Base-by-base conservation (phyloP, 2,797 vertebrate genomes). In the Tarsius wallacei region DNA sequence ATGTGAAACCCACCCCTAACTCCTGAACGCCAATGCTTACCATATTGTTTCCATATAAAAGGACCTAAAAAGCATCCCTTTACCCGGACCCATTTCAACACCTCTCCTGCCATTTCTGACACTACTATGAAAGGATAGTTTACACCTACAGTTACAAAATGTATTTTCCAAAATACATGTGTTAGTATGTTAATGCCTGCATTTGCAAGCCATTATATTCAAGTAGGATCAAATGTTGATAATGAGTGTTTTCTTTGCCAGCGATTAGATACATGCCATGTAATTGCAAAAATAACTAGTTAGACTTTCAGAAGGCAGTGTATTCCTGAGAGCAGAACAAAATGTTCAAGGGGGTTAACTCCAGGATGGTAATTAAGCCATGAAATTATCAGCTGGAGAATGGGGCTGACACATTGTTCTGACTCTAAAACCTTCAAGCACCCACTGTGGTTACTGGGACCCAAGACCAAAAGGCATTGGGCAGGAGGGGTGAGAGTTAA, bases 221-320 rank as follows among this genome's bases (percentile, higher is more conserved):
- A 97, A 97, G 89, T 89, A 96, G 74, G 57, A 93, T 97, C 93
- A 91, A 97, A 97, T 95, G 87, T 93, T 98, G 88, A 97, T 97
- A 98, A 97, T 95, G 89, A 97, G 71, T 96, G 76, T 97, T 97
- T 98, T 97, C 93, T 98, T 96, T 97, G 94, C 87, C 87, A 96
- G 59, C 73, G 0, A 96, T 98, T 95, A 97, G 96, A 95, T 95
- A 95, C 89, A 97, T 96, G 97, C 63, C 94, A 97, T 93, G 81
- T 97, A 97, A 97, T 96, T 98, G 94, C 82, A 97, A 97, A 97
- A 98, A 97, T 97, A 97, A 95, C 97, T 96, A 91, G 80, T 97
- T 97, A 97, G 91, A 94, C 66, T 96, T 51, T 96, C 76, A 63
- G 83, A 96, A 96, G 91, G 84, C 94, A 97, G 47, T 95, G 57